Base-by-base conservation (phyloP, 2,797 vertebrate species). In the Centropyge bicolor region DNA sequence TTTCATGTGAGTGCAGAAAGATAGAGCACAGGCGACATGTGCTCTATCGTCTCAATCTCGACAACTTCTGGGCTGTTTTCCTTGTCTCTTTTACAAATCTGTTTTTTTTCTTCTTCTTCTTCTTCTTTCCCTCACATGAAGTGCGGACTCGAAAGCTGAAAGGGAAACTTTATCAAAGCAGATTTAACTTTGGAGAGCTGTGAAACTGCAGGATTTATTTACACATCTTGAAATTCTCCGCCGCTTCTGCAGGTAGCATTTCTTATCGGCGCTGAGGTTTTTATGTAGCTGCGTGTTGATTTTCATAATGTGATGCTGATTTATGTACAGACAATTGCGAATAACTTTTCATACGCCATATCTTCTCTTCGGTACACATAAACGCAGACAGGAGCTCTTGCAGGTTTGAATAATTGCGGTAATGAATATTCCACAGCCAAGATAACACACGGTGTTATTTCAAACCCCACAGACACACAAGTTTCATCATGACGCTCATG, bases 301-400 rank as follows among this genome's bases (percentile, higher is more conserved):
- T 92, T 91, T 90, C 81, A 91, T 92, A 92, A 91, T 93, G 86
- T 27, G 70, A 92, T 91, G 89, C 86, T 91, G 91, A 93, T 93
- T 91, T 92, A 93, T 93, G 88, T 90, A 85, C 81, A 83, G 85
- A 88, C 89, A 88, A 88, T 77, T 86, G 89, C 38, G 73, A 86
- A 76, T 83, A 91, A 89, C 84, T 88, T 86, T 83, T 93, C 81
- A 87, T 46, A 56, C 54, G 13, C 81, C 64, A 38, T 87, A 89
- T 90, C 84, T 73, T 74, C 73, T 83, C 77, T 70, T 74, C 45
- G 17, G 76, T 83, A 83, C 87, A 90, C 84, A 84, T 85, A 80
- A 84, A 88, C 31, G 73, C 74, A 74, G 82, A 88, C 86, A 86
- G 85, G 78, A 82, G 79, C 76, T 78, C 22, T 48, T 48, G 82